Evolutionary conservation across 2,113 vertebrate genomes (phyloP).

Genomic region (Cyprinus carpio): DNA sequence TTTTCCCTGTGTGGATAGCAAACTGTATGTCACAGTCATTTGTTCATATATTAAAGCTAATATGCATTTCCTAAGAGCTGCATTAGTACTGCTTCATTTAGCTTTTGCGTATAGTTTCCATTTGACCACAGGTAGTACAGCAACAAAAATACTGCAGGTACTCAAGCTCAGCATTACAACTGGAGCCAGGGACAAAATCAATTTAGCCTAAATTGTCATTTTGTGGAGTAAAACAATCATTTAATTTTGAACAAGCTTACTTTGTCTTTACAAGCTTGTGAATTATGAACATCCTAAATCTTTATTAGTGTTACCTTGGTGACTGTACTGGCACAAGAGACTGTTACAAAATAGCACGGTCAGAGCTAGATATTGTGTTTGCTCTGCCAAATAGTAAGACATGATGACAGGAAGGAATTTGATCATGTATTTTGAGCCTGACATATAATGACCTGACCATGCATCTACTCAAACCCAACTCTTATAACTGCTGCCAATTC

Average conservation of each 20-base stretch:
- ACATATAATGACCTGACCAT: conserved; percentile 31
- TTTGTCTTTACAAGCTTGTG: not conserved
- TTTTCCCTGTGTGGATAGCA: not conserved
- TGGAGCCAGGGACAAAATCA: not conserved
- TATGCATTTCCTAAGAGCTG: not conserved
- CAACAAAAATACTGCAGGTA: conserved; percentile 4
- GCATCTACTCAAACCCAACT: conserved; percentile 22
- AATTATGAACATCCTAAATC: conserved; percentile 8
- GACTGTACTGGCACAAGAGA: conserved; percentile 3
- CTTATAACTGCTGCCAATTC: conserved; percentile 42
- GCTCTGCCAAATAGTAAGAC: conserved; percentile 39
- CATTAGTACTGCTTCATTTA: conserved; percentile 1
- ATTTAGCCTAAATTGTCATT: not conserved
- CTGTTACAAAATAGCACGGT: not conserved
- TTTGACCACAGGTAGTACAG: conserved; percentile 4
- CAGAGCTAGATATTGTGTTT: conserved; percentile 22
- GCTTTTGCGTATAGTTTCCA: not conserved
- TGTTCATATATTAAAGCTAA: not conserved
- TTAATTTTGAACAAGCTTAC: conserved; percentile 16
- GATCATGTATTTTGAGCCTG: conserved; percentile 32
- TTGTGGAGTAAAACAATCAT: not conserved
- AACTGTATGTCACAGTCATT: not conserved
- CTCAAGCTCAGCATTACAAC: not conserved
- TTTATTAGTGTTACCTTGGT: conserved; percentile 30
- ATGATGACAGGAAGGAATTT: conserved; percentile 37